These are phyloP conservation scores for Chondrosia reniformis DNA, from an alignment of 37 sponge, comb jelly and placozoan genomes.

Conservation along the genomic window DNA sequence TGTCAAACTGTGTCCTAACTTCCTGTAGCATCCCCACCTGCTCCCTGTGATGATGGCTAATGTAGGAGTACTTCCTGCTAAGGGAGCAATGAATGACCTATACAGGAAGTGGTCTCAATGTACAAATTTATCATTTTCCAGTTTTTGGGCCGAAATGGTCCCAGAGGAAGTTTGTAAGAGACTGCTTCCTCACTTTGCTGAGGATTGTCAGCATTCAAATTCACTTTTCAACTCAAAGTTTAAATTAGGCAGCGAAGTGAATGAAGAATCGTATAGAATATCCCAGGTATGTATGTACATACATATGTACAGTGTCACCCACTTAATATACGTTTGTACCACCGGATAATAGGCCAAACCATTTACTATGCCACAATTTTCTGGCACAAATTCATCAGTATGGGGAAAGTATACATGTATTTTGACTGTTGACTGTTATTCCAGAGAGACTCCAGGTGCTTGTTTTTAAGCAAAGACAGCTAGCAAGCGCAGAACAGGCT, in stretches of 20 bases:
- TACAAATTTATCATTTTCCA: background rate
- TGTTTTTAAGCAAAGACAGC: too few species aligned
- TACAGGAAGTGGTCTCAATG: background rate
- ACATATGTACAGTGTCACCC: too few species aligned
- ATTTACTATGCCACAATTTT: too few species aligned
- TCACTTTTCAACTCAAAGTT: slow-evolving; percentile 15
- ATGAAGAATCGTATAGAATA: background rate
- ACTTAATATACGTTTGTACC: too few species aligned
- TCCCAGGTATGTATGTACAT: background rate
- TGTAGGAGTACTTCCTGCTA: background rate
- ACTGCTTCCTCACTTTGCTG: background rate
- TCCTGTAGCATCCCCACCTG: background rate
- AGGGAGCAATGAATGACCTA: background rate
- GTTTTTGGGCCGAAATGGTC: background rate
- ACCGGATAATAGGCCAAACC: too few species aligned
- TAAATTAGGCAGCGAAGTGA: slow-evolving; percentile 13
- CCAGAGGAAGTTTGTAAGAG: background rate
- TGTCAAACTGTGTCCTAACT: background rate
- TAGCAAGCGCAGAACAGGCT: too few species aligned
- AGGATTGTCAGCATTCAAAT: background rate
- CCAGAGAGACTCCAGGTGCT: too few species aligned
- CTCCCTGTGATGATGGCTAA: slow-evolving; percentile 9
- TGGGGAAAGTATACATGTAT: background rate
- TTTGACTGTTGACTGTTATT: background rate
- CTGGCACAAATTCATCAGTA: too few species aligned